phyloP scores from a whole-genome alignment of 1,140 invertebrate genomes.

The Anoplophora glabripennis region DNA sequence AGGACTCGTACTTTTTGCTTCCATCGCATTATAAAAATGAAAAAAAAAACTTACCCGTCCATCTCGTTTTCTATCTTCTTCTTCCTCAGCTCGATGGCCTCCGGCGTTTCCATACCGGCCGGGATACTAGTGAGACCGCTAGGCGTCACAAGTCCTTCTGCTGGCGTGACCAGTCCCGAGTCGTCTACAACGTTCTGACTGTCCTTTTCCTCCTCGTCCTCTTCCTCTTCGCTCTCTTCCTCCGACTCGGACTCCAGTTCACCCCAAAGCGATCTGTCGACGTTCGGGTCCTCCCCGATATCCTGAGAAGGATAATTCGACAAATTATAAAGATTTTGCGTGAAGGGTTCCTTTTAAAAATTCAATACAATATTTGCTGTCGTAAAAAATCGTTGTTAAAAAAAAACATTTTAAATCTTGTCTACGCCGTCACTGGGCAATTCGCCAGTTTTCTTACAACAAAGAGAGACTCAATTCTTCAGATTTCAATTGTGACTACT shows the following conservation, averaged over 20 bases:
- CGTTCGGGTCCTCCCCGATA: constrained; percentile 80
- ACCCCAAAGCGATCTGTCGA: constrained; percentile 94
- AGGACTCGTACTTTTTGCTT: too few relatives aligned
- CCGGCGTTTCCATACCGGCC: constrained; percentile 94
- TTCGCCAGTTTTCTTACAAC: too few relatives aligned
- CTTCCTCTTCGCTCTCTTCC: constrained; percentile 84
- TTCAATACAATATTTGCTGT: too few relatives aligned
- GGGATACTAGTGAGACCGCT: constrained; percentile 94
- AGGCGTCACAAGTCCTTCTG: constrained; percentile 90
- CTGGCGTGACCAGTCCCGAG: constrained; percentile 67
- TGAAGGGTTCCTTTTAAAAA: too few relatives aligned
- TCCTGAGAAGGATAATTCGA: constrained; percentile 48
- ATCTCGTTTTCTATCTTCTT: constrained; percentile 96
- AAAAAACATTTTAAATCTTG: too few relatives aligned
- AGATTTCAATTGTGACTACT: too few relatives aligned
- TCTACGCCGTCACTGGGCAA: too few relatives aligned
- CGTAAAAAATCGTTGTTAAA: too few relatives aligned
- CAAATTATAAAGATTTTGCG: too few relatives aligned
- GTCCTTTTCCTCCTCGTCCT: constrained; percentile 75
- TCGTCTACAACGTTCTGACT: constrained; percentile 52
- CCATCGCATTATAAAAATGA: too few relatives aligned
- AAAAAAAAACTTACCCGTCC: constrained; percentile 76
- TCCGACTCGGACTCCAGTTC: constrained; percentile 96
- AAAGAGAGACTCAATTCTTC: too few relatives aligned
- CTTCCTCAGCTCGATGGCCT: constrained; percentile 96